These are phyloP conservation scores for Cantharis nigra DNA, from an alignment of 2,888 invertebrate genomes.

Conservation along the genomic window DNA sequence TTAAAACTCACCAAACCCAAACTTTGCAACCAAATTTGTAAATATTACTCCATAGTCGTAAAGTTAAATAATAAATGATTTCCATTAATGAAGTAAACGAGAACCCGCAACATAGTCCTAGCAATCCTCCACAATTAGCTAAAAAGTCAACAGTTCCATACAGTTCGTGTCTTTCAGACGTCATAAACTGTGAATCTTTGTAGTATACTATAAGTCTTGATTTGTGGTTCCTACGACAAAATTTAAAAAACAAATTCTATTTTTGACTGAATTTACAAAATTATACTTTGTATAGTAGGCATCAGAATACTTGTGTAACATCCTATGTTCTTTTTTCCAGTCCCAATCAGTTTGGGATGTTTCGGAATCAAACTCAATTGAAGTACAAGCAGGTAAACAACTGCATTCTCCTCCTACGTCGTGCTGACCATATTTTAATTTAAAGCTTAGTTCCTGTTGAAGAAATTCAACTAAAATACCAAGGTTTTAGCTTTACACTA, in stretches of 20 bases:
- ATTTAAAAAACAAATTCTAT: neutral
- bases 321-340: neutral
- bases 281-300: neutral
- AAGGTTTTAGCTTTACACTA: too few species aligned
- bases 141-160: constrained; percentile 63
- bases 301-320: neutral
- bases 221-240: constrained; percentile 45
- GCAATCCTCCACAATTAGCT: constrained; percentile 62
- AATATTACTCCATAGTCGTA: constrained; percentile 58
- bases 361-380: constrained; percentile 2
- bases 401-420: neutral
- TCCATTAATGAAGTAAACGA: constrained; percentile 66
- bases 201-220: constrained; percentile 67
- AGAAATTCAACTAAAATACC: neutral
- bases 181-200: constrained; percentile 66
- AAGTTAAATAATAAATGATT: constrained; percentile 65
- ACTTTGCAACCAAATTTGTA: constrained; percentile 53
- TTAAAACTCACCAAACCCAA: constrained; percentile 37
- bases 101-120: constrained; percentile 67
- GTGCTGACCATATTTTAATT: neutral
- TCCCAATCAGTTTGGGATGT: constrained; percentile 3
- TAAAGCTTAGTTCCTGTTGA: neutral
- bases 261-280: neutral
- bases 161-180: constrained; percentile 61
- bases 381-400: constrained; percentile 7